Base-by-base conservation (phyloP, 2,888 invertebrate species). In the Pharmacophagus antenor region DNA sequence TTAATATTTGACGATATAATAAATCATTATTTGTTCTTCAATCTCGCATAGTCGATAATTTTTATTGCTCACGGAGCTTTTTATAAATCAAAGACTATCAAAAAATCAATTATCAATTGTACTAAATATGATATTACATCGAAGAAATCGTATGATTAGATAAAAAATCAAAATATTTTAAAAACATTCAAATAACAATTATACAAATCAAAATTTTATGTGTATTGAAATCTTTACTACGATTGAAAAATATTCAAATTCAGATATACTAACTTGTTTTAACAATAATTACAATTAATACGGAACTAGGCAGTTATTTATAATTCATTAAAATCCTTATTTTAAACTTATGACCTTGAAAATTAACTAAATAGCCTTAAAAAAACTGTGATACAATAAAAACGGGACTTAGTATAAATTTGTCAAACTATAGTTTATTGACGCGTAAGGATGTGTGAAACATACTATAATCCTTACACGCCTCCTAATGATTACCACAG, bases 401-500 rank as follows among this genome's bases (percentile, higher is more conserved):
- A 31, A 46, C 23, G n/a, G 20, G 41, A 41, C 52, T 54, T 46
- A 58, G 17, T 49, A 48, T 49, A 41, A 51, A 37, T 52, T 46
- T 23, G 54, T 54, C 49, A 54, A 59, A 48, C 37, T 31, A 52
- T 18, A 17, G 49, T 49, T 23, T 23, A 23, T 46, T 22, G 56
- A 41, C 56, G 60, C 60, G 60, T 3, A 50, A 23, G 60, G 60
- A 61, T 23, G 56, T 60, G 51, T 56, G 56, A 56, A 61, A 61
- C 60, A 61, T 61, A 61, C 60, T 61, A 51, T 61, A 56, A 47
- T 61, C 60, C 60, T 12, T 31, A 41, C 60, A 56, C 60, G 56
- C 46, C 60, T 23, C 18, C 51, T 46, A 15, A n/a, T n/a, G n/a
- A 18, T 31, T 25, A 48, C 27, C 27, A 60, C 49, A 49, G 37